A percentile compares a stretch with the other conserved stretches of the same genome.
phyloP scores from a whole-genome alignment of 2,113 vertebrate genomes.

The Peromyscus californicus region DNA sequence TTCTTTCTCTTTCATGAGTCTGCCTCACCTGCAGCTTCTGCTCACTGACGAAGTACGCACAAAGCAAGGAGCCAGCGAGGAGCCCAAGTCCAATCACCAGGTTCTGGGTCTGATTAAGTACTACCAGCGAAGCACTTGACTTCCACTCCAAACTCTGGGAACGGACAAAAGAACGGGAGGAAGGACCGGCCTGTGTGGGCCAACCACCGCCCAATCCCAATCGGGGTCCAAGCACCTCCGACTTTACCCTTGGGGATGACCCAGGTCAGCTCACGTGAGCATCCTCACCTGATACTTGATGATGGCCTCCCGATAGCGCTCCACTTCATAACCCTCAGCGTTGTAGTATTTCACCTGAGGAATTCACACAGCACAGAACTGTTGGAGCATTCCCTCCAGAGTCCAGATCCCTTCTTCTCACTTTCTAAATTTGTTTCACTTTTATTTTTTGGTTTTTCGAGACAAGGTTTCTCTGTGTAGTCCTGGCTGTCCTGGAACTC shows the following conservation, averaged over 20 bases:
- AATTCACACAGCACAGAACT: neutral
- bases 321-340: slow-evolving; percentile 94
- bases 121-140: slow-evolving; percentile 93
- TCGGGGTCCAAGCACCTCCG: neutral
- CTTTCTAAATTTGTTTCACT: neutral
- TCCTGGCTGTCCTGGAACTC: neutral
- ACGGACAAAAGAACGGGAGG: neutral
- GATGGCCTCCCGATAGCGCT: slow-evolving; percentile 93
- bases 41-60: slow-evolving; percentile 95
- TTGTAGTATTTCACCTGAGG: slow-evolving; percentile 98
- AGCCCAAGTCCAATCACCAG: slow-evolving; percentile 93
- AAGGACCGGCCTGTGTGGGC: neutral
- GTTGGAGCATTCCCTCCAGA: neutral
- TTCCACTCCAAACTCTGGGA: slow-evolving; percentile 92
- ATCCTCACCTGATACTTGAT: slow-evolving; percentile 94
- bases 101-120: slow-evolving; percentile 98
- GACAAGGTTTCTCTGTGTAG: neutral
- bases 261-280: neutral
- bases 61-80: slow-evolving; percentile 95
- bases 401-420: neutral
- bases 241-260: neutral
- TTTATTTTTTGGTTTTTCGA: neutral
- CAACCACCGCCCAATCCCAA: neutral
- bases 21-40: slow-evolving; percentile 92
- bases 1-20: neutral